A percentile compares a stretch with the other conserved stretches of the same genome.
Conservation (phyloP, 2,888 invertebrate species). For the Taenaris catops region DNA sequence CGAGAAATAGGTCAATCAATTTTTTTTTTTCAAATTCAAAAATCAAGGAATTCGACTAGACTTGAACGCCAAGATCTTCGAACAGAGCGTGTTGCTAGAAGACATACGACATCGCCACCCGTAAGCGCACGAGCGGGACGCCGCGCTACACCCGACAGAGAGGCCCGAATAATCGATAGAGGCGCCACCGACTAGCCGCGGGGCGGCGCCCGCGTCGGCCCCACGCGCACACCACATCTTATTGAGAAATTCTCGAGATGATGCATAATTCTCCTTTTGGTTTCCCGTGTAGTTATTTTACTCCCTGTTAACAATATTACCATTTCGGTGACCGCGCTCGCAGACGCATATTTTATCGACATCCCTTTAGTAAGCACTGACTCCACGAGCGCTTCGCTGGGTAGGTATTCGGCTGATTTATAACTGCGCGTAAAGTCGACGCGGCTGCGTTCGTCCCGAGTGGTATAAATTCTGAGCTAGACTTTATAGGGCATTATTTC, state of each 20-base stretch:
- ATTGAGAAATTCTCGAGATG: slow-evolving; percentile 77
- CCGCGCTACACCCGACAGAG: slow-evolving; percentile 36
- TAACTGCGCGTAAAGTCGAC: slow-evolving; percentile 34
- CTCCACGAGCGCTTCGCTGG: slow-evolving; percentile 37
- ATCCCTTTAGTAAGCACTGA: slow-evolving; percentile 32
- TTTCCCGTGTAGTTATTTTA: slow-evolving; percentile 65
- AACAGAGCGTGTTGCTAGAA: too few relatives aligned
- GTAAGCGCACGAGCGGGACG: slow-evolving; percentile 44
- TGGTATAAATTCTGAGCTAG: slow-evolving; percentile 19
- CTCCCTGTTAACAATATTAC: slow-evolving; percentile 77
- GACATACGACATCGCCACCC: too few relatives aligned
- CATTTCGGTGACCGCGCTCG: slow-evolving; percentile 60
- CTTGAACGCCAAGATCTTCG: too few relatives aligned
- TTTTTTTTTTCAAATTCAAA: too few relatives aligned
- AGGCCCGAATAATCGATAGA: slow-evolving; percentile 52
- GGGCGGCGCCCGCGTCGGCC: slow-evolving; percentile 68
- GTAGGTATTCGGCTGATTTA: slow-evolving; percentile 52
- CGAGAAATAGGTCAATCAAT: too few relatives aligned
- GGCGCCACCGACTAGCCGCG: slow-evolving; percentile 64
- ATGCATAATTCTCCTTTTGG: slow-evolving; percentile 71
- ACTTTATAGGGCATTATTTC: slow-evolving; percentile 20
- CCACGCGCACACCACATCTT: slow-evolving; percentile 68
- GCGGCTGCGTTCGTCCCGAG: slow-evolving; percentile 17
- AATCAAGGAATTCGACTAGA: too few relatives aligned
- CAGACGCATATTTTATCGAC: slow-evolving; percentile 67